Conservation (phyloP, 1,140 invertebrate species). For the Panagrolaimus sp. region DNA sequence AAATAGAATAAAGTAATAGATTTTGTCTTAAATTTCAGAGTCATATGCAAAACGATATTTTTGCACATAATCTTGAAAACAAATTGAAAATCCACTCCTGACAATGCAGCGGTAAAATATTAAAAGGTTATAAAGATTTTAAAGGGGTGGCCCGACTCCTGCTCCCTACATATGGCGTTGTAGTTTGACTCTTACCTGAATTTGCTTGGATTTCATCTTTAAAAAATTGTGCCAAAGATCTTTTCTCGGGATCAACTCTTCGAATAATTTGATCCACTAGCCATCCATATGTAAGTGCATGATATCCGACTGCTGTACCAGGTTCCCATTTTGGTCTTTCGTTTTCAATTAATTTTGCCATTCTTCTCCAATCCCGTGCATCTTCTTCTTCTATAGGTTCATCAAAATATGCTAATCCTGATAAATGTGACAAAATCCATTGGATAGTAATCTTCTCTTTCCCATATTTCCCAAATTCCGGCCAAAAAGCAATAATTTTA, state of each 20-base stretch:
- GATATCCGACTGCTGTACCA: constrained; percentile 38
- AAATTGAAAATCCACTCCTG: background rate
- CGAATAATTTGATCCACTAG: constrained; percentile 48
- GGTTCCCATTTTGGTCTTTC: constrained; percentile 43
- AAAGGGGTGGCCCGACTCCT: too few relatives aligned
- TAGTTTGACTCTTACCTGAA: too few relatives aligned
- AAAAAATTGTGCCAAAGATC: constrained; percentile 48
- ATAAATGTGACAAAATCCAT: constrained; percentile 58
- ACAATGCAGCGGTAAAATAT: background rate
- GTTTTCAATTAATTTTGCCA: constrained; percentile 36
- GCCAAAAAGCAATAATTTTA: constrained; percentile 59
- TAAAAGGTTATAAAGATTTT: too few relatives aligned
- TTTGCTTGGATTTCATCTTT: constrained; percentile 41
- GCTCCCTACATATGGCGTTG: too few relatives aligned
- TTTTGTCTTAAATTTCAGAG: too few relatives aligned
- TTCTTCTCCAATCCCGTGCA: constrained; percentile 25
- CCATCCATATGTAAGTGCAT: constrained; percentile 48
- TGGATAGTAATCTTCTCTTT: constrained; percentile 60
- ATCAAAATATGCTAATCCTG: constrained; percentile 42
- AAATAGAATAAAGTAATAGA: too few relatives aligned
- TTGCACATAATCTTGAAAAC: too few relatives aligned
- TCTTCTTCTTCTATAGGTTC: constrained; percentile 31
- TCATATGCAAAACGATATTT: too few relatives aligned
- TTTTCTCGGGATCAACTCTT: constrained; percentile 32
- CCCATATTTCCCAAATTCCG: constrained; percentile 60